Evolutionary conservation across 2,113 vertebrate species (phyloP).

Genomic region (Amazona vittata): DNA sequence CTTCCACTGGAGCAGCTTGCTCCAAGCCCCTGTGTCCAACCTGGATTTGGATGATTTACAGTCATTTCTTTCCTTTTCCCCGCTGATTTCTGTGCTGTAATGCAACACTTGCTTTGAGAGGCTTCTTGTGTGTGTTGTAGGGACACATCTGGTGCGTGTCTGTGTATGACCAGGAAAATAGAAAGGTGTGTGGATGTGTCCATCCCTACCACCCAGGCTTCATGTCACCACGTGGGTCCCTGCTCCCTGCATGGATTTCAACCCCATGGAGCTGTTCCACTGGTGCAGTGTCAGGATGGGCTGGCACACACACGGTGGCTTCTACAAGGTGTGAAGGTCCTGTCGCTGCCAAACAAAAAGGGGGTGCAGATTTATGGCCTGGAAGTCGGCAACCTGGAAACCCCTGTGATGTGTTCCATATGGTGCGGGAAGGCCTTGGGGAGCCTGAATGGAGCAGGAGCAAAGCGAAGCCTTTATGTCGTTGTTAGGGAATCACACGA

Average conservation of each 20-base stretch:
- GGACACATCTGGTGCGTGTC: accelerated
- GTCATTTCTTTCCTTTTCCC: neutral
- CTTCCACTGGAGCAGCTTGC: neutral
- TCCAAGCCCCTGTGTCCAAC: neutral
- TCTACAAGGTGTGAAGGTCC: neutral
- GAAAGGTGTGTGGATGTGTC: no score
- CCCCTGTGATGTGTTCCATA: neutral
- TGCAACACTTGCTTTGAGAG: accelerated
- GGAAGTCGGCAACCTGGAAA: neutral
- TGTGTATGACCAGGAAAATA: accelerated
- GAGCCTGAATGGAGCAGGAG: neutral
- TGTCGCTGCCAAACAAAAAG: neutral
- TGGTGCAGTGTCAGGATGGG: neutral
- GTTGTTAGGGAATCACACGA: neutral
- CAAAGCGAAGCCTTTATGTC: neutral
- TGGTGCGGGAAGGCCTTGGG: accelerated
- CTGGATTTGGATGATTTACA: neutral
- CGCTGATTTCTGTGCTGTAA: accelerated
- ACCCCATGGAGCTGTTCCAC: neutral
- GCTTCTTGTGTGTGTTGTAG: accelerated
- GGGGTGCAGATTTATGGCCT: neutral
- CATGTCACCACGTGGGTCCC: neutral
- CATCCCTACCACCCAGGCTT: accelerated
- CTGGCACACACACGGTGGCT: neutral
- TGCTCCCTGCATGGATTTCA: neutral